These are phyloP conservation scores for Drosophila anceps DNA, from an alignment of 2,888 invertebrate genomes.

Conservation along the genomic window DNA sequence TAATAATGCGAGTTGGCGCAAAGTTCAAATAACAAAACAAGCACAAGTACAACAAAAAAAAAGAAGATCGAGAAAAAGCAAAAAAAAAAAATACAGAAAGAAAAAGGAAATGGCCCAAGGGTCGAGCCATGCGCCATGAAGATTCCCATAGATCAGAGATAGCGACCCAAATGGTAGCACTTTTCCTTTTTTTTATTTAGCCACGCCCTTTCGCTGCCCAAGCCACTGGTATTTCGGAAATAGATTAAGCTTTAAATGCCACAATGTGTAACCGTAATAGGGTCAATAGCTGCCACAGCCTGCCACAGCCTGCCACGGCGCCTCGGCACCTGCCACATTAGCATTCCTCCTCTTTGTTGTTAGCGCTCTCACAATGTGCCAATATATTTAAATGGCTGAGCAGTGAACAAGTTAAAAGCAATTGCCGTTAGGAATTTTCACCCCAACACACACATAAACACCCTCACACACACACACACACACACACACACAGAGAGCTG, in stretches of 20 bases:
- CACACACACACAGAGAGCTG: background rate
- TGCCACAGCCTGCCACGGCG: slow-evolving; percentile 7
- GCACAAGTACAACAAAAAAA: background rate
- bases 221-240: slow-evolving; percentile 36
- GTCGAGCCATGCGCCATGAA: slow-evolving; percentile 36
- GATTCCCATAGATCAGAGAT: slow-evolving; percentile 57
- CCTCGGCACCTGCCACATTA: slow-evolving; percentile 53
- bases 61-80: slow-evolving; percentile 16
- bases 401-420: slow-evolving; percentile 52
- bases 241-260: slow-evolving; percentile 65
- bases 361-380: slow-evolving; percentile 38
- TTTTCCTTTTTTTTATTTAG: background rate
- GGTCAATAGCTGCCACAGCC: slow-evolving; percentile 52
- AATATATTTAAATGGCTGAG: slow-evolving; percentile 61
- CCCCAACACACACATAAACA: background rate
- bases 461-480: background rate
- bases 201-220: background rate
- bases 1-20: slow-evolving; percentile 73
- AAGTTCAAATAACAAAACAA: slow-evolving; percentile 58
- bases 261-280: slow-evolving; percentile 60
- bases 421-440: slow-evolving; percentile 41
- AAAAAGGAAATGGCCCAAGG: slow-evolving; percentile 38
- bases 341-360: slow-evolving; percentile 62
- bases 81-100: slow-evolving; percentile 15
- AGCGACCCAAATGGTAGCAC: slow-evolving; percentile 43